Evolutionary conservation across 1,140 invertebrate species (phyloP), one percentile per base, ranked within the genome.

Genomic region (Solen grandis): DNA sequence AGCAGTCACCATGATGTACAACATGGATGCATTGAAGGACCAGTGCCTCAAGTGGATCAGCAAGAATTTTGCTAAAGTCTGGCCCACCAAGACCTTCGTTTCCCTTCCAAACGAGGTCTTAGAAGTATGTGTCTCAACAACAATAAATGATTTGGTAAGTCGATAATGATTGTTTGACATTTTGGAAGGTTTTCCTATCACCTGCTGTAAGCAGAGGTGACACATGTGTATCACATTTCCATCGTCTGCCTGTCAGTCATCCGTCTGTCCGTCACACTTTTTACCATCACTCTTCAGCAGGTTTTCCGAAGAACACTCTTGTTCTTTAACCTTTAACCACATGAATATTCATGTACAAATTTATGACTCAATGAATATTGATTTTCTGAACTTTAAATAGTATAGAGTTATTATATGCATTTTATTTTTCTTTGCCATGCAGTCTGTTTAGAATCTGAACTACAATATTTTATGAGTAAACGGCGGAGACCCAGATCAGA

Each of bases 11-110:
- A 94, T 96, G 22, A 95, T 96, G 29, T 97, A 97, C 90, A 96
- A 96, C 4, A 92, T 97, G n/a, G 96, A 97, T 87, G 96, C 97
- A 89, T 92, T 98, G 0, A 96, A 97, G 90, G 94, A 96, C 70
- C 96, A 96, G 91, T 96, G 96, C 88, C 90, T 97, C 22, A 93
- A 95, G 76, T 97, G 96, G 97, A 95, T 97, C 8, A 97, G 96
- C 0, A 95, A 95, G 84, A 94, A 97, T 91, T 97, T 97, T 89
- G 94, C 95, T 10, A 94, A 95, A 86, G 95, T 97, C 33, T 98
- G 97, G 97, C 95, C 96, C 0, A 96, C 95, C 0, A 96, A 97
- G 86, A 94, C 95, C 25, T 97, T 98, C 92, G 95, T 96, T 0
- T 94, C 95, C 74, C 90, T 97, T 57, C 96, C 96, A 0, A 93